Conservation (phyloP, 2,888 invertebrate genomes). For the Pseudococcus longispinus region DNA sequence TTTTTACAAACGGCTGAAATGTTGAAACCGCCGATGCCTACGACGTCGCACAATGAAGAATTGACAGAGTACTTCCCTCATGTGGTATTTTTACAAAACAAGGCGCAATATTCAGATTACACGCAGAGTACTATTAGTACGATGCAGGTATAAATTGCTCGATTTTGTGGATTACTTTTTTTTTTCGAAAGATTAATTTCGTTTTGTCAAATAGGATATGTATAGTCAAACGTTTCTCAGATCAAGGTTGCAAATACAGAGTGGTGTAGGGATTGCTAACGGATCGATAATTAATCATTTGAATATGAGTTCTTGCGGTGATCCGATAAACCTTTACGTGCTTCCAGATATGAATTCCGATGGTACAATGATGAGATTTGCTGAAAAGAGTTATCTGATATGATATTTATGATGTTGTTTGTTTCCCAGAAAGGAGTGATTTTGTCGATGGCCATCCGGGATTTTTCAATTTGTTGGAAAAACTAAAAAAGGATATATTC, state of each 20-base stretch:
- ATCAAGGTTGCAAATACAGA: conserved; percentile 72
- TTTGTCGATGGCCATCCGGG: conserved; percentile 70
- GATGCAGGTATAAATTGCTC: conserved; percentile 66
- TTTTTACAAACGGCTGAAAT: conserved; percentile 85
- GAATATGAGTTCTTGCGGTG: conserved; percentile 67
- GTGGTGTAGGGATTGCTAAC: conserved; percentile 71
- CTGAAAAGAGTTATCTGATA: neutral
- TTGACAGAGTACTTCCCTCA: conserved; percentile 83
- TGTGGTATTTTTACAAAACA: conserved; percentile 82
- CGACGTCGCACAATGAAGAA: conserved; percentile 70
- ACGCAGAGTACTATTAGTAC: conserved; percentile 68
- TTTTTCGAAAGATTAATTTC: neutral
- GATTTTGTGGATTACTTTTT: neutral
- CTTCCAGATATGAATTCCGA: conserved; percentile 70
- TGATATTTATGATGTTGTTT: neutral
- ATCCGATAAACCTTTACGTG: conserved; percentile 73
- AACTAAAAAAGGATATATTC: conserved; percentile 74
- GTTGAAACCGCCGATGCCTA: conserved; percentile 79
- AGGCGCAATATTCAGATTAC: conserved; percentile 77
- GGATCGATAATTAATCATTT: conserved; percentile 66
- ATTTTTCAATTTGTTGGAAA: conserved; percentile 71
- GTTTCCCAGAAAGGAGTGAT: conserved; percentile 67
- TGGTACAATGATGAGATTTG: conserved; percentile 60
- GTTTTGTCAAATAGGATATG: conserved; percentile 62
- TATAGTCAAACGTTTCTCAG: conserved; percentile 69